Percentiles rank a stretch among this genome's conserved stretches.
Conservation (phyloP, 2,113 vertebrate species). For the Theristicus caerulescens region DNA sequence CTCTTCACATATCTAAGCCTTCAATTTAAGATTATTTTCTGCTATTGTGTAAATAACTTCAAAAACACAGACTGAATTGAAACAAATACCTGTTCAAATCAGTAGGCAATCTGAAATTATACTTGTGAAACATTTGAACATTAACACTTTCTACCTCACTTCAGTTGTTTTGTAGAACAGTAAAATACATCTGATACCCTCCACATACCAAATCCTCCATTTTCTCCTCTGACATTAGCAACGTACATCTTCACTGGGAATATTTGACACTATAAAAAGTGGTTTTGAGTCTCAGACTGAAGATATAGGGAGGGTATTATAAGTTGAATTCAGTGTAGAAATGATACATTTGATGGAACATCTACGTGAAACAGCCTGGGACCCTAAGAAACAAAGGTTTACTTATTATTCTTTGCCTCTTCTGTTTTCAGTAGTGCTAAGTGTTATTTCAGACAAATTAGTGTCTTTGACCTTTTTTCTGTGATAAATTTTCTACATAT, state of each 20-base stretch:
- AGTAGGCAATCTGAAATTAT: background rate
- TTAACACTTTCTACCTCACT: background rate
- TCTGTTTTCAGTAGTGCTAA: background rate
- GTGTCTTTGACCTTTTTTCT: background rate
- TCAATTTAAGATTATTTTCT: background rate
- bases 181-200: background rate
- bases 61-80: background rate
- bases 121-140: background rate
- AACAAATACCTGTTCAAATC: background rate
- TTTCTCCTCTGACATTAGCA: background rate
- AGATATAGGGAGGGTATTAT: background rate
- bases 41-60: background rate
- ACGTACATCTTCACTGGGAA: rapidly evolving
- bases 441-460: background rate
- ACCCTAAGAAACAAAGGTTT: background rate
- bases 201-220: background rate
- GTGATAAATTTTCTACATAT: background rate
- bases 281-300: background rate
- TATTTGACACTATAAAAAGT: background rate
- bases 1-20: background rate
- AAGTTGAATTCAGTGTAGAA: background rate
- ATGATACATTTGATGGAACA: background rate
- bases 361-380: background rate
- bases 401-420: background rate
- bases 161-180: background rate